Conservation (phyloP, 2,888 invertebrate genomes). For the Empis stercorea region DNA sequence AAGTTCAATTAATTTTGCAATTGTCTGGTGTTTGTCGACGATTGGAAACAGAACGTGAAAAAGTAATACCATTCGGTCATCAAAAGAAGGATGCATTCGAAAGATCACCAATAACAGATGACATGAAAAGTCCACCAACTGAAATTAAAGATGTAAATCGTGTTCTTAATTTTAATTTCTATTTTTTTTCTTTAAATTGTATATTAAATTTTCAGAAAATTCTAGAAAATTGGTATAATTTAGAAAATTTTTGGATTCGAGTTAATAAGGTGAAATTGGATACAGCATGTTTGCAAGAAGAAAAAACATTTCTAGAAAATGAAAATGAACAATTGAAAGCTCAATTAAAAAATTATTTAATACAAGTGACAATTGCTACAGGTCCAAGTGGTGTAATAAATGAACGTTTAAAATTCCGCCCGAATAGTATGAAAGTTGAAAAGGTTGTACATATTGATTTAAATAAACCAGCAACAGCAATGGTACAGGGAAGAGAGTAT, state of each 20-base stretch:
- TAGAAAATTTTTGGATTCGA: slow-evolving; percentile 58
- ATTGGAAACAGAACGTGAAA: slow-evolving; percentile 50
- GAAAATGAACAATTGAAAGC: slow-evolving; percentile 53
- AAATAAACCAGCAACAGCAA: slow-evolving; percentile 5
- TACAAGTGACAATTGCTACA: slow-evolving; percentile 41
- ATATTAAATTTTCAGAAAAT: too few relatives aligned
- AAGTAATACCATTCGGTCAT: slow-evolving; percentile 33
- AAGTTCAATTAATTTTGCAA: slow-evolving; percentile 47
- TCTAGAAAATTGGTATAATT: slow-evolving; percentile 42
- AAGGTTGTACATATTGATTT: slow-evolving; percentile 25
- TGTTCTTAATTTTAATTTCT: too few relatives aligned
- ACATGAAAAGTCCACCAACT: slow-evolving; percentile 25
- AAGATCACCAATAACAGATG: slow-evolving; percentile 26
- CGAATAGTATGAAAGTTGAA: slow-evolving; percentile 33
- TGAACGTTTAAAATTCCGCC: slow-evolving; percentile 27
- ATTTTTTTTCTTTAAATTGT: too few relatives aligned
- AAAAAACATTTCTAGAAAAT: slow-evolving; percentile 32
- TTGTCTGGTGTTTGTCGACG: slow-evolving; percentile 51
- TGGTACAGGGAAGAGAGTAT: background rate
- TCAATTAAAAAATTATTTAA: slow-evolving; percentile 47
- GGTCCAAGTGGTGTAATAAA: slow-evolving; percentile 28
- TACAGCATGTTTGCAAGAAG: slow-evolving; percentile 37
- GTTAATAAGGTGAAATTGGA: slow-evolving; percentile 44
- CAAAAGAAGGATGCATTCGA: slow-evolving; percentile 16
- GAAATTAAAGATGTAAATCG: slow-evolving; percentile 17